Conservation (phyloP, 2,113 vertebrate genomes). For the Shinisaurus crocodilurus region DNA sequence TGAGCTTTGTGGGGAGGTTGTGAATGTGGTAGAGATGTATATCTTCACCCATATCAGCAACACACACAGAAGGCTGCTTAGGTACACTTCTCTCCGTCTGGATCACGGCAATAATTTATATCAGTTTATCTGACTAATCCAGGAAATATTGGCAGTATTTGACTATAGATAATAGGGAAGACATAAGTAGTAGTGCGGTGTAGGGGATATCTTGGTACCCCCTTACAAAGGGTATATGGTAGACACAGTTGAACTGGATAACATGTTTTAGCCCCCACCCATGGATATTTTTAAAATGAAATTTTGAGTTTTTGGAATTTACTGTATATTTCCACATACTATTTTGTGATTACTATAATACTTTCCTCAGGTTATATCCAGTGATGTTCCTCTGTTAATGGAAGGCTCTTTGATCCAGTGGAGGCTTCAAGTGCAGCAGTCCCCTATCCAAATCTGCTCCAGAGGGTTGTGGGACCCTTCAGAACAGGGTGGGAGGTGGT, state of each 20-base stretch:
- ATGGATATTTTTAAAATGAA: neutral
- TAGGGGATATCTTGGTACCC: neutral
- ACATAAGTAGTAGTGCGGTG: neutral
- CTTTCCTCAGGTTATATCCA: neutral
- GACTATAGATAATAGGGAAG: neutral
- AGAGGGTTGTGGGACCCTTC: neutral
- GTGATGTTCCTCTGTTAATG: neutral
- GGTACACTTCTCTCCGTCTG: too few species aligned
- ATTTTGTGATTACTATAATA: neutral
- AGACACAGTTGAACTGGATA: neutral
- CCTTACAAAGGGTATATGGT: neutral
- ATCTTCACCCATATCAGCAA: neutral
- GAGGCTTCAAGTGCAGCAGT: neutral
- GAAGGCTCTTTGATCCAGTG: neutral
- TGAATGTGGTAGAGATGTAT: neutral
- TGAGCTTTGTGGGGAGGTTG: neutral
- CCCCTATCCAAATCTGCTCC: neutral
- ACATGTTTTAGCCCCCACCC: neutral
- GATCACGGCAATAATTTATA: too few species aligned
- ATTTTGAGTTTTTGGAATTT: neutral
- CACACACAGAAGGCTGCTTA: neutral
- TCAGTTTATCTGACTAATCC: neutral
- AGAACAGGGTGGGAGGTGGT: neutral
- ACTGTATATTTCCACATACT: neutral
- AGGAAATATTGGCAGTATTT: neutral